phyloP scores from a whole-genome alignment of 1,140 invertebrate species.

The Pseudomyrmex cubaensis region DNA sequence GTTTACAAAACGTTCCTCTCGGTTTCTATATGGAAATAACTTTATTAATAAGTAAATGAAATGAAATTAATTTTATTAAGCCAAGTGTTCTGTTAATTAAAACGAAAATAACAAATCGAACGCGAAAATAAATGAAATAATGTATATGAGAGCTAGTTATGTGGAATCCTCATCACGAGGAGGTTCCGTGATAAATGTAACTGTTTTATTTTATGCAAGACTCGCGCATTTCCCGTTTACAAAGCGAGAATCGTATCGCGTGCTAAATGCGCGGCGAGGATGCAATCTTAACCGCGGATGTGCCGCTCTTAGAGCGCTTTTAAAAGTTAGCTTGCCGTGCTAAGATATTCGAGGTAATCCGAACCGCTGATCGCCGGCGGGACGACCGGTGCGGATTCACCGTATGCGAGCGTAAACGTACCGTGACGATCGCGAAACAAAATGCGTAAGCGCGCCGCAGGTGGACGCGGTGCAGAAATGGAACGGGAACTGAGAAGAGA shows the following conservation, averaged over 20 bases:
- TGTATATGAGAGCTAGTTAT: neutral
- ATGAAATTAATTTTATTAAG: too few relatives aligned
- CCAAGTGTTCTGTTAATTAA: neutral
- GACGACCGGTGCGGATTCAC: conserved; percentile 45
- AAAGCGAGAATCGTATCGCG: conserved; percentile 3
- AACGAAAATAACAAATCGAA: neutral
- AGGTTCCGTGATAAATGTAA: neutral
- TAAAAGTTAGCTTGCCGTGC: neutral
- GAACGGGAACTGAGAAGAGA: conserved; percentile 70
- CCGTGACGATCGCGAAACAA: conserved; percentile 59
- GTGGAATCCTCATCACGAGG: neutral
- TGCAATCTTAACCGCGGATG: conserved; percentile 1
- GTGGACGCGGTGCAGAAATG: conserved; percentile 64
- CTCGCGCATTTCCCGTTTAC: neutral
- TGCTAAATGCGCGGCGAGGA: conserved; percentile 5
- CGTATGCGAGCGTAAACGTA: conserved; percentile 41
- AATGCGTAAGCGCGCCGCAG: conserved; percentile 4
- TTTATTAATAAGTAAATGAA: too few relatives aligned
- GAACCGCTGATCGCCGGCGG: conserved; percentile 42
- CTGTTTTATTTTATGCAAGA: conserved; percentile 12
- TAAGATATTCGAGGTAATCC: conserved; percentile 32
- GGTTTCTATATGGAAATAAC: neutral
- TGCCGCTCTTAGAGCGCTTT: neutral
- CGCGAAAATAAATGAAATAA: neutral
- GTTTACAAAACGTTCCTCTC: neutral